These are phyloP conservation scores for Panzeria rudis DNA, from an alignment of 2,888 invertebrate species.

Conservation along the genomic window DNA sequence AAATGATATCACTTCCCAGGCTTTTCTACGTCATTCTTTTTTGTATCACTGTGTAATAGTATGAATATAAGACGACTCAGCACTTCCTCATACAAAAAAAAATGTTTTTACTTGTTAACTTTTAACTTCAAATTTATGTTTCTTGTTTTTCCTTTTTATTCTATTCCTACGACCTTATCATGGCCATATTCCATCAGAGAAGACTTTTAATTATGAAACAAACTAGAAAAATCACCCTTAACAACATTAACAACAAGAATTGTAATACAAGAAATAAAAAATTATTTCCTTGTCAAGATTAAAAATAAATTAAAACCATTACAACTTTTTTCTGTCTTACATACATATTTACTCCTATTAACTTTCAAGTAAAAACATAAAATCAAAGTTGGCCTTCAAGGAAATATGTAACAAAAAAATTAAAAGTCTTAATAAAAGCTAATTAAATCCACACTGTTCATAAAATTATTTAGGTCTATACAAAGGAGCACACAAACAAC, in stretches of 20 bases:
- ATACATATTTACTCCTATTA: constrained; percentile 2
- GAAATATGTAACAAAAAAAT: constrained; percentile 30
- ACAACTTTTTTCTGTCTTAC: background rate
- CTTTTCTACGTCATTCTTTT: no score
- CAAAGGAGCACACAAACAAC: background rate
- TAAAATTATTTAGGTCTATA: constrained; percentile 6
- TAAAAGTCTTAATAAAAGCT: constrained; percentile 54
- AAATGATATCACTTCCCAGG: no score
- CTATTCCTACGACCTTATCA: background rate
- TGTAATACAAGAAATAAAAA: constrained; percentile 11
- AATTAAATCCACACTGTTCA: constrained; percentile 48
- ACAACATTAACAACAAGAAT: constrained; percentile 2
- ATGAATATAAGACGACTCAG: background rate
- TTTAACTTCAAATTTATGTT: background rate
- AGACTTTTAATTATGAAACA: constrained; percentile 56
- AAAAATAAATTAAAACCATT: constrained; percentile 46
- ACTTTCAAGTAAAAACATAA: background rate
- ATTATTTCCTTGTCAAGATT: constrained; percentile 44
- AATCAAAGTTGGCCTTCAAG: constrained; percentile 11
- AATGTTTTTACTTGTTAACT: background rate
- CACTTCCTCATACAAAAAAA: background rate
- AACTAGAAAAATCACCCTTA: constrained; percentile 25
- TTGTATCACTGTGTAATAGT: background rate
- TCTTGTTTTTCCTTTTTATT: background rate
- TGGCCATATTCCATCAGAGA: constrained; percentile 10